These are phyloP conservation scores for Zaprionus ornatus DNA, from an alignment of 1,140 invertebrate species.

Conservation along the genomic window DNA sequence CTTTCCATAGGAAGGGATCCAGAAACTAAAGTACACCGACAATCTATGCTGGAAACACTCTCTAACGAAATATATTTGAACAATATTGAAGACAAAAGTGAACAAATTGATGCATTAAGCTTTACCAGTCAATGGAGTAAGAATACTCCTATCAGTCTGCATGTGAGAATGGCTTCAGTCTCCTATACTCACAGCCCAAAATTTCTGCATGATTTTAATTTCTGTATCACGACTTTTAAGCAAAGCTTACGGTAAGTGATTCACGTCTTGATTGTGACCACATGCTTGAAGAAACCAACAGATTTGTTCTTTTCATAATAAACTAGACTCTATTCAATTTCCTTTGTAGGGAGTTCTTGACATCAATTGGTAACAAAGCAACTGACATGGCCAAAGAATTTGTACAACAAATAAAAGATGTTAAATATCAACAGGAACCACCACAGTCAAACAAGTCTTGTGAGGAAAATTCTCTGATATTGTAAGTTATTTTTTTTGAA, in stretches of 20 bases:
- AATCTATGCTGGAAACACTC: conserved; percentile 72
- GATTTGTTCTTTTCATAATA: neutral
- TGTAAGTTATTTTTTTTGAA: conserved; percentile 37
- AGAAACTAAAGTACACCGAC: conserved; percentile 69
- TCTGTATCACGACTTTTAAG: conserved; percentile 90
- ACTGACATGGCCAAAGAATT: conserved; percentile 97
- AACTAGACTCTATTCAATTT: neutral
- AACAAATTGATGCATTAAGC: conserved; percentile 86
- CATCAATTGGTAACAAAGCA: conserved; percentile 94
- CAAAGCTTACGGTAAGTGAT: conserved; percentile 85
- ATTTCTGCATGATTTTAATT: conserved; percentile 93
- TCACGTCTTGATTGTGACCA: no score
- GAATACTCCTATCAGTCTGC: conserved; percentile 84
- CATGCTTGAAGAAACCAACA: no score
- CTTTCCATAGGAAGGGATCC: conserved; percentile 93
- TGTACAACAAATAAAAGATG: conserved; percentile 88
- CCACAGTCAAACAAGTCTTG: conserved; percentile 35
- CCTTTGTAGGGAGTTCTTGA: conserved; percentile 89
- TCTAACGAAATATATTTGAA: conserved; percentile 85
- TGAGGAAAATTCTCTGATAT: conserved; percentile 38
- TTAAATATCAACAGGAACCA: conserved; percentile 45
- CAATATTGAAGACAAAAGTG: conserved; percentile 49
- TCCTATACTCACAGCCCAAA: conserved; percentile 96
- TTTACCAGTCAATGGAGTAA: conserved; percentile 87
- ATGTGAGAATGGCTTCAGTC: conserved; percentile 93